Percentiles rank a stretch among this genome's conserved stretches.
phyloP scores from a whole-genome alignment of 2,888 invertebrate species.

The Epistrophe eligans region DNA sequence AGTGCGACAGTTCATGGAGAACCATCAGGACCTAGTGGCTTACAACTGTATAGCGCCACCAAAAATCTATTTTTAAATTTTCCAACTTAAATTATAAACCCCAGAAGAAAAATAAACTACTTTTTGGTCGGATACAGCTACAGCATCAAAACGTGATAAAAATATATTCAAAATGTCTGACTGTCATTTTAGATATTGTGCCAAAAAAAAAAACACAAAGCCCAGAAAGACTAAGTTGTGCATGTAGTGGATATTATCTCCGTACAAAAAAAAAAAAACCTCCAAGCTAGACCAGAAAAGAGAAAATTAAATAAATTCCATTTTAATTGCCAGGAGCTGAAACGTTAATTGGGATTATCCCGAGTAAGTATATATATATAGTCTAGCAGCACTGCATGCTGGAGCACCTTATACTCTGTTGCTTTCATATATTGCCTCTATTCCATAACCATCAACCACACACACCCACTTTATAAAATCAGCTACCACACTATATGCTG shows the following conservation, averaged over 20 bases:
- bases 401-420: slow-evolving; percentile 51
- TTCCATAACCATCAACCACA: slow-evolving; percentile 18
- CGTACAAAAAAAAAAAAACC: neutral
- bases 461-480: slow-evolving; percentile 20
- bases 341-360: slow-evolving; percentile 77
- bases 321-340: slow-evolving; percentile 77
- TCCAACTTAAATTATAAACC: too few species aligned
- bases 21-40: too few species aligned
- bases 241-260: neutral
- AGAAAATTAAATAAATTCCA: slow-evolving; percentile 75
- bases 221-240: neutral
- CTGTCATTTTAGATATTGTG: neutral
- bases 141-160: slow-evolving; percentile 47
- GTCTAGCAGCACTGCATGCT: slow-evolving; percentile 49
- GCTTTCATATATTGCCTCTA: slow-evolving; percentile 41
- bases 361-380: too few species aligned
- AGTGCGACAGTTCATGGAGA: too few species aligned
- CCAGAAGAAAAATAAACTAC: neutral
- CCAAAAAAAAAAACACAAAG: neutral
- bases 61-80: too few species aligned
- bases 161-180: slow-evolving; percentile 36
- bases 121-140: neutral
- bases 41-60: too few species aligned
- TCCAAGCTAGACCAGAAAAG: slow-evolving; percentile 35
- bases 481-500: neutral